Percentiles rank a stretch among this genome's conserved stretches.
Evolutionary conservation across 1,140 invertebrate genomes (phyloP).

Genomic region (Neodiprion virginianus): DNA sequence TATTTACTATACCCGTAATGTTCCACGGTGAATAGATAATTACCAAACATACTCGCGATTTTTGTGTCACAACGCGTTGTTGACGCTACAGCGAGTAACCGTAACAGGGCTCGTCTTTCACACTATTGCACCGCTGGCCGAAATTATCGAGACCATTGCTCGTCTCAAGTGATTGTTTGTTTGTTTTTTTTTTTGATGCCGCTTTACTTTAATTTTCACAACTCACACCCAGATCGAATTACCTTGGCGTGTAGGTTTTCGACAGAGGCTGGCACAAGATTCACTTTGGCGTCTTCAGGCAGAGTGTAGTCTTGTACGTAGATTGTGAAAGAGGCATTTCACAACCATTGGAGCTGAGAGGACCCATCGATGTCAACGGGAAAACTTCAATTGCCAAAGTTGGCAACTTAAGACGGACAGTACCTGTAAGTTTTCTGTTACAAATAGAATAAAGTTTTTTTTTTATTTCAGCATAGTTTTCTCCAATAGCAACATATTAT

Average conservation of each 20-base stretch:
- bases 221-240: too few relatives aligned
- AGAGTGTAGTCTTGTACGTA: conserved; percentile 72
- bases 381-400: conserved; percentile 72
- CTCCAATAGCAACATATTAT: background rate
- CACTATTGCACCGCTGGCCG: background rate
- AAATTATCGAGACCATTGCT: background rate
- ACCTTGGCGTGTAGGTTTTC: conserved; percentile 67
- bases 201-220: too few relatives aligned
- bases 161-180: conserved; percentile 14
- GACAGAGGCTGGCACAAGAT: conserved; percentile 83
- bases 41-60: too few relatives aligned
- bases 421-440: conserved; percentile 66
- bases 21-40: too few relatives aligned
- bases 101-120: too few relatives aligned
- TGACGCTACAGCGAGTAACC: too few relatives aligned
- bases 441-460: background rate
- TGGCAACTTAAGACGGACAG: conserved; percentile 63
- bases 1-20: too few relatives aligned
- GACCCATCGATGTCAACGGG: conserved; percentile 72
- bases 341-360: conserved; percentile 62
- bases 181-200: conserved; percentile 15
- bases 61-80: too few relatives aligned
- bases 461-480: background rate
- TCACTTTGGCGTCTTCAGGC: conserved; percentile 74
- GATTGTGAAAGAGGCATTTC: conserved; percentile 69